These are phyloP conservation scores for Macrosteles quadrilineatus DNA, from an alignment of 1,140 invertebrate genomes.

Conservation along the genomic window DNA sequence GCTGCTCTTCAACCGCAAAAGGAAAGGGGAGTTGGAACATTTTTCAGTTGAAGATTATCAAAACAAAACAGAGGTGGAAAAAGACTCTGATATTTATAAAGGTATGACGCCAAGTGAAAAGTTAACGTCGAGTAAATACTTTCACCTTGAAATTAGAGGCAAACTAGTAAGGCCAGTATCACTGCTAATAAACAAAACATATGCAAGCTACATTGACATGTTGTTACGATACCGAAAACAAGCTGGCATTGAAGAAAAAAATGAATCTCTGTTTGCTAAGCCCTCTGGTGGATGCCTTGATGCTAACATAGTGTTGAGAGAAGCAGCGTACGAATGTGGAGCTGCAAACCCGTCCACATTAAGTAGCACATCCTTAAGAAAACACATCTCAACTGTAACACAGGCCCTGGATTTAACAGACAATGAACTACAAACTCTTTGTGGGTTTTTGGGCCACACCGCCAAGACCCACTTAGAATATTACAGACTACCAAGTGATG, in stretches of 20 bases:
- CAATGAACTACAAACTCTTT: neutral
- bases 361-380: neutral
- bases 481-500: conserved; percentile 10
- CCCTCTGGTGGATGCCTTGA: neutral
- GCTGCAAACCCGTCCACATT: neutral
- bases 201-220: neutral
- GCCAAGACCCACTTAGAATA: neutral
- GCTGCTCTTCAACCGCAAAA: neutral
- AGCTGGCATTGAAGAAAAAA: neutral
- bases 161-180: neutral
- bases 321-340: neutral
- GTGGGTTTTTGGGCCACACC: conserved; percentile 3
- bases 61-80: neutral
- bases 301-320: neutral
- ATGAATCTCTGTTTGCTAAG: neutral
- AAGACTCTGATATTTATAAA: neutral
- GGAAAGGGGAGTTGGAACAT: neutral
- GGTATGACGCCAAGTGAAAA: neutral
- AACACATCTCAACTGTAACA: neutral
- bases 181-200: neutral
- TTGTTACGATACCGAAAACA: neutral
- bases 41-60: neutral
- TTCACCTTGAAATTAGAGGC: neutral
- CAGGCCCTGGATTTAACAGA: neutral
- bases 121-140: neutral